A percentile compares a stretch with the other conserved stretches of the same genome.
These are phyloP conservation scores for Nannospalax galili DNA, from an alignment of 2,113 vertebrate species.

Conservation along the genomic window DNA sequence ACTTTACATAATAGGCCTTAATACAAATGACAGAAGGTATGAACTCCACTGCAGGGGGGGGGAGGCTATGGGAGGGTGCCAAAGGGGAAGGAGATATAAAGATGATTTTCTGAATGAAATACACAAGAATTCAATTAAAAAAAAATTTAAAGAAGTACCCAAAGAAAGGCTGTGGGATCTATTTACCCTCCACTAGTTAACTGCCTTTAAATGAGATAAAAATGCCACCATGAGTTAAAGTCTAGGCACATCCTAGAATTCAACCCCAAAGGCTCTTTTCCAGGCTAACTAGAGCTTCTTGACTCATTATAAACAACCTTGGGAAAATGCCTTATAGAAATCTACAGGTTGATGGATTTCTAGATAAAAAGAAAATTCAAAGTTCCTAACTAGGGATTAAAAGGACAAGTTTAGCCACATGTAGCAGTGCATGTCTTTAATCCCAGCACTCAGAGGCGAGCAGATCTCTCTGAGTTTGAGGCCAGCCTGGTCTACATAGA, in stretches of 20 bases:
- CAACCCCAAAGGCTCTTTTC: background rate
- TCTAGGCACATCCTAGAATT: background rate
- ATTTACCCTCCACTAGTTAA: background rate
- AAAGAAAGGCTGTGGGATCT: background rate
- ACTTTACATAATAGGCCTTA: no score
- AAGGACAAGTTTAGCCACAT: background rate
- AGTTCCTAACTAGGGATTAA: background rate
- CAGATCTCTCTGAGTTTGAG: no score
- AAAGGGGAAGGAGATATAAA: no score
- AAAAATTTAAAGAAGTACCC: no score
- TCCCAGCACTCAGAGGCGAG: no score
- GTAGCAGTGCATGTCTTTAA: no score
- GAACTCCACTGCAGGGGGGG: no score
- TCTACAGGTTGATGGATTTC: background rate
- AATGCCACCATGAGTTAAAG: background rate
- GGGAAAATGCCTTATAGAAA: background rate
- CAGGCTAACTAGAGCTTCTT: background rate
- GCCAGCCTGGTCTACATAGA: no score
- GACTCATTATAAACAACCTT: background rate
- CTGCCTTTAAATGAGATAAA: background rate
- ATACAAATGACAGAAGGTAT: no score
- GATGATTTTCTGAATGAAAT: no score
- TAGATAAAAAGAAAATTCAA: background rate
- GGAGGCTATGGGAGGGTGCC: no score
- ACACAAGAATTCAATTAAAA: no score